Percentiles rank a stretch among this genome's conserved stretches.
phyloP scores from a whole-genome alignment of 2,797 vertebrate species.

The Enteromius viviparus region DNA sequence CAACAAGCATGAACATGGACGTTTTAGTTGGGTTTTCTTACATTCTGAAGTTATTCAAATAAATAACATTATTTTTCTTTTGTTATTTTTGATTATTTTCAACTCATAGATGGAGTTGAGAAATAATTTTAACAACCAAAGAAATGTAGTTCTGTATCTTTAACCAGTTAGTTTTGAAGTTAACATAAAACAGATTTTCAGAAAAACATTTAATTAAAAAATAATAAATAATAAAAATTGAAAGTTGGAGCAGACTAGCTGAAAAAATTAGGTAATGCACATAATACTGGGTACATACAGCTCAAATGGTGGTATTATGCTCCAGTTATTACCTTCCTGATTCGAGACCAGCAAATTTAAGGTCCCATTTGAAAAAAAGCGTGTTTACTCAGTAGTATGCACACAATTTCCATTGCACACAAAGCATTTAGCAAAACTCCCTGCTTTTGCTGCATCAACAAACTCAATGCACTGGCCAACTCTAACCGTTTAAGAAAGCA shows the following conservation, averaged over 20 bases:
- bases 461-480: background rate
- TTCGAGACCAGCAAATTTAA: conserved; percentile 7
- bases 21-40: background rate
- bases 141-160: background rate
- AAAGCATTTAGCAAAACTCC: conserved; percentile 21
- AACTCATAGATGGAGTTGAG: no score
- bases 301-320: background rate
- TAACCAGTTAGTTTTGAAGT: background rate
- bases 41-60: background rate
- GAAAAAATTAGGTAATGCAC: background rate
- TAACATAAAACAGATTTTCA: background rate
- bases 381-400: background rate
- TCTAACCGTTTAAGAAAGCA: conserved; percentile 16
- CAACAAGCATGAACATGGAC: background rate
- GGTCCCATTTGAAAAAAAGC: background rate
- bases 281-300: background rate
- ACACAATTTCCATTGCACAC: conserved; percentile 16
- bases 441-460: background rate
- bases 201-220: background rate
- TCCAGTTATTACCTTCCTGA: background rate
- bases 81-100: background rate
- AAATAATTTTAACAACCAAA: background rate
- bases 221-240: background rate
- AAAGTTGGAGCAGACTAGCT: background rate
- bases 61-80: background rate